phyloP scores from a whole-genome alignment of 2,888 invertebrate species.

The Nemurella pictetii region DNA sequence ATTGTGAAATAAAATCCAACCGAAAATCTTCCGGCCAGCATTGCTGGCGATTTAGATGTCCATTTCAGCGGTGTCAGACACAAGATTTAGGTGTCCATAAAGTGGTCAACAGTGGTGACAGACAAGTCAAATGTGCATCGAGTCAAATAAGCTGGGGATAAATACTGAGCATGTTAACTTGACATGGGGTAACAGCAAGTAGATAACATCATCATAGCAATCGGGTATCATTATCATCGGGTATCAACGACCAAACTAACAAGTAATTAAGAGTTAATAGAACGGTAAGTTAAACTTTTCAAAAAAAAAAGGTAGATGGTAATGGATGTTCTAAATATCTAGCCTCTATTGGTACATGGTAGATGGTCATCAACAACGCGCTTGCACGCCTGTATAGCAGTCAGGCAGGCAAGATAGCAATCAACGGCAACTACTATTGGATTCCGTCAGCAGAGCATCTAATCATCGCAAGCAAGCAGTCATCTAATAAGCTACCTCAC shows the following conservation, averaged over 20 bases:
- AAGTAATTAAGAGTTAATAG: constrained; percentile 39
- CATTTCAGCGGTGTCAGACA: constrained; percentile 29
- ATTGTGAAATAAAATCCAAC: constrained; percentile 38
- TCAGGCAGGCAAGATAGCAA: too few species aligned
- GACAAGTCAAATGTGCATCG: constrained; percentile 42
- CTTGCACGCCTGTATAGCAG: too few species aligned
- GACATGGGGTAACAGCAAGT: constrained; percentile 36
- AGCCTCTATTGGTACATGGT: constrained; percentile 37
- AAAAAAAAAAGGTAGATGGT: too few species aligned
- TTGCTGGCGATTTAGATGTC: constrained; percentile 25
- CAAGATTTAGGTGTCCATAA: constrained; percentile 44
- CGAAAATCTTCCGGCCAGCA: constrained; percentile 39
- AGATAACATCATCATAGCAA: constrained; percentile 39
- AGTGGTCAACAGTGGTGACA: constrained; percentile 42
- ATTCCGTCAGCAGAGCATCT: constrained; percentile 42
- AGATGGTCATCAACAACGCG: constrained; percentile 42
- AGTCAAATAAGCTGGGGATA: constrained; percentile 40
- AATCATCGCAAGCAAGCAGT: constrained; percentile 43
- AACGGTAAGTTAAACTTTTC: constrained; percentile 40
- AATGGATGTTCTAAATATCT: constrained; percentile 38
- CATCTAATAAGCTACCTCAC: constrained; percentile 43
- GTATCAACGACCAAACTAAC: constrained; percentile 38
- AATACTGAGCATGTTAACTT: constrained; percentile 42
- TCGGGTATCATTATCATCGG: constrained; percentile 42
- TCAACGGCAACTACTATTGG: constrained; percentile 42